These are phyloP conservation scores for Cossypha polioptera DNA, from an alignment of 2,797 vertebrate species.

Conservation along the genomic window DNA sequence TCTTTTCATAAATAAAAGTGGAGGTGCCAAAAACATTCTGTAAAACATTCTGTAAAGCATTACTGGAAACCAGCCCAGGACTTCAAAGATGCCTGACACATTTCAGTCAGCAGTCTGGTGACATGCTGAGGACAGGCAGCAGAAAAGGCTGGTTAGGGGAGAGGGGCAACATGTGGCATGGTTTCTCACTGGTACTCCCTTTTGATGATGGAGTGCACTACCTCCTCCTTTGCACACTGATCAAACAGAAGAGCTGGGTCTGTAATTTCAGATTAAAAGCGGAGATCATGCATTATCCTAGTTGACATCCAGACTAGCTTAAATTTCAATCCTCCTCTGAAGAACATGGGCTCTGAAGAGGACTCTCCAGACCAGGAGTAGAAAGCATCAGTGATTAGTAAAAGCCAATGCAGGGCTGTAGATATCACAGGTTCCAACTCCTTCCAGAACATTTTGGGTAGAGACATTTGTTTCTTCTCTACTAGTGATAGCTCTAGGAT, in stretches of 20 bases:
- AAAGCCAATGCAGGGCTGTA: background rate
- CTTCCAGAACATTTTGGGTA: background rate
- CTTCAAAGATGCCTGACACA: background rate
- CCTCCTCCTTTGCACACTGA: background rate
- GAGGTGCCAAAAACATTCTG: background rate
- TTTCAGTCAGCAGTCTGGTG: background rate
- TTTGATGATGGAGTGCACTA: background rate
- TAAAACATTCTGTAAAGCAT: background rate
- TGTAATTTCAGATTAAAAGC: background rate
- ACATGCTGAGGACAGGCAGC: background rate
- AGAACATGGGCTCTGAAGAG: background rate
- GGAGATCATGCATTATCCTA: accelerated
- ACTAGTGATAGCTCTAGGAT: background rate
- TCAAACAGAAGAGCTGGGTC: background rate
- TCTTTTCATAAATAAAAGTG: background rate
- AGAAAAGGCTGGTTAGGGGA: accelerated
- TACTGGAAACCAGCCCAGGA: background rate
- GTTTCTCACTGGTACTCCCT: background rate
- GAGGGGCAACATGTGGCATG: accelerated
- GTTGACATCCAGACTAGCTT: background rate
- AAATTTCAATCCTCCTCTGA: background rate
- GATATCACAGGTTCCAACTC: background rate
- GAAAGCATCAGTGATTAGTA: background rate
- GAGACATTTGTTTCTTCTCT: background rate
- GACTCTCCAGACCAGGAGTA: background rate